Evolutionary conservation across 2,113 vertebrate genomes (phyloP), one percentile per base, ranked within the genome.

Genomic region (Brachypodius melanocephalos): DNA sequence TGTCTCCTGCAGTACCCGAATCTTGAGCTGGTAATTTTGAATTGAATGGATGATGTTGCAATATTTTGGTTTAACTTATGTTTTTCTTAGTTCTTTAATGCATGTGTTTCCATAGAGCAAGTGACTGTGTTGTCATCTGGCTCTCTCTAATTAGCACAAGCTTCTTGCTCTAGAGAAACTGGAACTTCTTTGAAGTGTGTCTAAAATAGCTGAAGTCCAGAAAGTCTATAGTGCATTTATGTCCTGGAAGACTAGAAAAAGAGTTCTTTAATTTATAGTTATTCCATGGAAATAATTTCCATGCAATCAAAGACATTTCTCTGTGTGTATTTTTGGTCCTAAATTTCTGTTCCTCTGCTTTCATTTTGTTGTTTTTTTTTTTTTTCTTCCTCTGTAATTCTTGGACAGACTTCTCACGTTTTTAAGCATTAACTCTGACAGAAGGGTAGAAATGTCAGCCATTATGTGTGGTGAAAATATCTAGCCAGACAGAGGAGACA

Each of bases 11-110:
- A 76, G n/a, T 14, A 43, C 14, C 67, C 0, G 0, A 73, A 32
- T 49, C 32, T 57, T 29, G 36, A 61, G 38, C 49, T 88, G 32
- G 25, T 94, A 32, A 20, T 69, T 58, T 83, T 86, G 7, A 90
- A 59, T 83, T 58, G 36, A 58, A 91, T 76, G 38, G 67, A 32
- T 79, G 45, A 10, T 58, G 42, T 42, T 79, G 63, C 0, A 28
- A 13, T 81, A 65, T 75, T 84, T 91, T 42, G 22, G 51, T 43
- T 38, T 46, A 19, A 77, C 5, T 58, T 85, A n/a, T 11, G 5
- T 73, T 90, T 90, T 95, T 88, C 59, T 80, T 80, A 66, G 66
- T 88, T 78, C 58, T 79, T 86, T 88, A 73, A 88, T 94, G 82
- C 51, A 5, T 82, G 18, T 81, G 28, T 90, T 92, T 93, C 72